Evolutionary conservation across 2,113 vertebrate species (phyloP).

Genomic region (Calidris pygmaea): DNA sequence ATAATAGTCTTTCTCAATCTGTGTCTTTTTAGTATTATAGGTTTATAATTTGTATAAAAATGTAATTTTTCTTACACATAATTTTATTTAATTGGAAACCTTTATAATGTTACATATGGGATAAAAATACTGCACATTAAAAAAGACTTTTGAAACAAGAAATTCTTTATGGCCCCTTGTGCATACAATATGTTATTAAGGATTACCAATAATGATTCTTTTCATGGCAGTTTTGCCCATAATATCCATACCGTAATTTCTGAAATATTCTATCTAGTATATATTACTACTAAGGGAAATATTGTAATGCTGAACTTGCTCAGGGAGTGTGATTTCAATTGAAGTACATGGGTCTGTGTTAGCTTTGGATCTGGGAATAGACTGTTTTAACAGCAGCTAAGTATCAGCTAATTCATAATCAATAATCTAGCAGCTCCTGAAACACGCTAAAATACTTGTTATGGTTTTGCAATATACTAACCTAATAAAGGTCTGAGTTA

Average conservation of each 20-base stretch:
- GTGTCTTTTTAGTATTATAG: not conserved
- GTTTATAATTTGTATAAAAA: not conserved
- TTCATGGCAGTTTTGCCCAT: not conserved
- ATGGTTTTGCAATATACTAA: not conserved
- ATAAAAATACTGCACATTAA: not conserved
- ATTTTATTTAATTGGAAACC: not conserved
- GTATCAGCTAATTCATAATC: not conserved
- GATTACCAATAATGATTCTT: not conserved
- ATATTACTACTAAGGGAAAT: not conserved
- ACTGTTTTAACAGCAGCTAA: not conserved
- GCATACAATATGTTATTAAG: not conserved
- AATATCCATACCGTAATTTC: not conserved
- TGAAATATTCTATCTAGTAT: not conserved
- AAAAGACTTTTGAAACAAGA: not conserved
- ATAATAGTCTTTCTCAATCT: not conserved
- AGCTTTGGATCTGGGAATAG: not conserved
- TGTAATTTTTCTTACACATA: not conserved
- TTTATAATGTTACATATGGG: not conserved
- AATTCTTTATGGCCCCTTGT: not conserved
- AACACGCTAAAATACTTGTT: not conserved
- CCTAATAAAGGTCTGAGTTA: not conserved
- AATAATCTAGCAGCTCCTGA: not conserved
- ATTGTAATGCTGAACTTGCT: not conserved
- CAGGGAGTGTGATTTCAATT: not conserved
- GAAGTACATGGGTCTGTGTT: not conserved